Evolutionary conservation across 2,113 vertebrate species (phyloP).

Genomic region (Thalassarche chlororhynchos): DNA sequence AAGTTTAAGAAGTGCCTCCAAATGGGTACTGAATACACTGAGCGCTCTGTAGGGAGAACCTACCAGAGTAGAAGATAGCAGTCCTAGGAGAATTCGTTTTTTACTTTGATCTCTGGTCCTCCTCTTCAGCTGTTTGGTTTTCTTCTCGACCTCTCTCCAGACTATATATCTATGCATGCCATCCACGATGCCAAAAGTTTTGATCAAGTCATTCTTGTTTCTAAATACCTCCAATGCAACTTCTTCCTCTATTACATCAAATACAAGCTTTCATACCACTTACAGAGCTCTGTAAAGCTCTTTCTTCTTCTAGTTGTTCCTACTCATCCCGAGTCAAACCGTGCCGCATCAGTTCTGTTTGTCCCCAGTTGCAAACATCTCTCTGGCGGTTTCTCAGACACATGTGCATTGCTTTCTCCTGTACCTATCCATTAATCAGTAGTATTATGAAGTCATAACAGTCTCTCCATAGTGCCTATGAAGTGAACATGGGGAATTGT

Average conservation of each 20-base stretch:
- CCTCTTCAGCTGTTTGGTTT: not conserved
- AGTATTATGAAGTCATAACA: not conserved
- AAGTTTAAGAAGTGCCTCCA: not conserved
- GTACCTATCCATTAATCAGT: not conserved
- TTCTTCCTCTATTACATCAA: not conserved
- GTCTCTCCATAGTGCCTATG: not conserved
- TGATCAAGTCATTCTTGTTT: not conserved
- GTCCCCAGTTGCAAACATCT: not conserved
- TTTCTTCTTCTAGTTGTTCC: not conserved
- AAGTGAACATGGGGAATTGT: not conserved
- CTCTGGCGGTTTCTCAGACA: not conserved
- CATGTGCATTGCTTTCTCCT: not conserved
- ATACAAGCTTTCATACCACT: not conserved
- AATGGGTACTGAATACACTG: not conserved
- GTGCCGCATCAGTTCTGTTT: not conserved
- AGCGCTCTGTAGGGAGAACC: not conserved
- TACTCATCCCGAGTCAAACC: not conserved
- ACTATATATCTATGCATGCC: not conserved
- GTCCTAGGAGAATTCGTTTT: not conserved
- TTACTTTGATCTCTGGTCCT: not conserved
- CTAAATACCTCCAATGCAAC: not conserved
- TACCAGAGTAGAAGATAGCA: not conserved
- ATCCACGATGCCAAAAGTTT: not conserved
- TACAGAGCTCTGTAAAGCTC: not conserved
- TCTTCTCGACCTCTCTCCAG: not conserved